A percentile compares a stretch with the other conserved stretches of the same genome.
Conservation (phyloP, 2,113 vertebrate species). For the Symphodus melops region DNA sequence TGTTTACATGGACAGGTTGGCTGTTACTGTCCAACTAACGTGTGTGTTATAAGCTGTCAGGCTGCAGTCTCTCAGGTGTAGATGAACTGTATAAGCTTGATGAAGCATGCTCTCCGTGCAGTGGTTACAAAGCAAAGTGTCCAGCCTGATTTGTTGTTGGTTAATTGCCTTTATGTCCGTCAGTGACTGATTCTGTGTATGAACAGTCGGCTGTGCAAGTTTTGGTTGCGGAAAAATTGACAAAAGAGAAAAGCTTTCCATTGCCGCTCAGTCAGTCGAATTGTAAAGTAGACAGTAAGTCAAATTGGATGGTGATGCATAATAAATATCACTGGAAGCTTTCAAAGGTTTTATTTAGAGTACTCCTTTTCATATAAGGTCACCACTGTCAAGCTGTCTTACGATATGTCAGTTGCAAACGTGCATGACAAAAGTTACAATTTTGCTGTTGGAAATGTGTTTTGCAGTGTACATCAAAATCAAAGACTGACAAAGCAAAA, state of each 20-base stretch:
- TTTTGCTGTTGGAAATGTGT: no score
- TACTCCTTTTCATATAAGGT: neutral
- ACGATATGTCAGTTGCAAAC: no score
- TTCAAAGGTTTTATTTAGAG: neutral
- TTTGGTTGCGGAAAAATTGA: neutral
- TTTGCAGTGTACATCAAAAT: no score
- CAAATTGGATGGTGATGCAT: neutral
- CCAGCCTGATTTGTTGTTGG: neutral
- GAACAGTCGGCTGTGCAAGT: neutral
- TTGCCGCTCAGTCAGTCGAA: neutral
- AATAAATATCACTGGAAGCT: neutral
- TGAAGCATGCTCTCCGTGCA: slow-evolving; percentile 20
- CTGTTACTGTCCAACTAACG: slow-evolving; percentile 5
- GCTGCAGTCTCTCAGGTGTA: slow-evolving; percentile 20
- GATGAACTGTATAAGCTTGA: slow-evolving; percentile 13
- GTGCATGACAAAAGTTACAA: no score
- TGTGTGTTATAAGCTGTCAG: slow-evolving; percentile 24
- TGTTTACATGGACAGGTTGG: slow-evolving; percentile 41
- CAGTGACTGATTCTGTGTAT: neutral
- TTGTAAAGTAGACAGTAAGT: no score
- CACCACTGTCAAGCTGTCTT: no score
- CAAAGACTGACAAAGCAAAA: no score
- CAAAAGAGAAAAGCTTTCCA: neutral
- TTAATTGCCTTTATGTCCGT: neutral
- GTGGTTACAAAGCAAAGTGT: neutral